Evolutionary conservation across 2,888 invertebrate genomes (phyloP), one percentile per base, ranked within the genome.

Genomic region (Cetonia aurata): DNA sequence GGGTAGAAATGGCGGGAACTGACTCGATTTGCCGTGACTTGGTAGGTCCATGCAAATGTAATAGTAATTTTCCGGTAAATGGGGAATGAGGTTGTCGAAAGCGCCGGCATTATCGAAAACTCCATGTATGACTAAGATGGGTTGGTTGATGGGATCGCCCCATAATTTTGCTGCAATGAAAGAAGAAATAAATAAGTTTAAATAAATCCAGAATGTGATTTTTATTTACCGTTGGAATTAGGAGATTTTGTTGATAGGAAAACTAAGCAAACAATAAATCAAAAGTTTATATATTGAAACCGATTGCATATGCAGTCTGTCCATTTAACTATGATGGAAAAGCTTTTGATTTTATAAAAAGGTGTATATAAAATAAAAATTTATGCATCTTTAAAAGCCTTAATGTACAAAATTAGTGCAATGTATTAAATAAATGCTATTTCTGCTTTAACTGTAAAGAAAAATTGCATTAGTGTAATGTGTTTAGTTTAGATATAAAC

Each of bases 121-220:
- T 0, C 91, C 91, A 75, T 91, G 91, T 25, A 89, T 83, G 2
- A 88, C 85, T 25, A 91, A 79, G 9, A 90, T 86, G 0, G 89
- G 87, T 1, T 87, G 86, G 55, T 87, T 82, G 17, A 80, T 78
- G 76, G 85, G 84, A 70, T 87, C 82, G 0, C 91, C 91, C 90
- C 90, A 91, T 72, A 88, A 86, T 80, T 89, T 86, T 13, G 87
- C 90, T 90, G 69, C 3, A 68, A 70, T 13, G 8, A 69, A 67
- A 25, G 25, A 4, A 25, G 25, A 25, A 37, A 4, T 37, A 10
- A 37, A 37, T 37, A 9, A 52, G 12, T 6, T 17, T 12, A 19
- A 19, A 19, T 9, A 52, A 19, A 19, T 17, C 9, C 12, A 17
- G 15, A 50, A 50, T 17, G 15, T 50, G 17, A 17, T 17, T 3